Base-by-base conservation (phyloP, 2,113 vertebrate genomes). In the Embiotoca jacksoni region DNA sequence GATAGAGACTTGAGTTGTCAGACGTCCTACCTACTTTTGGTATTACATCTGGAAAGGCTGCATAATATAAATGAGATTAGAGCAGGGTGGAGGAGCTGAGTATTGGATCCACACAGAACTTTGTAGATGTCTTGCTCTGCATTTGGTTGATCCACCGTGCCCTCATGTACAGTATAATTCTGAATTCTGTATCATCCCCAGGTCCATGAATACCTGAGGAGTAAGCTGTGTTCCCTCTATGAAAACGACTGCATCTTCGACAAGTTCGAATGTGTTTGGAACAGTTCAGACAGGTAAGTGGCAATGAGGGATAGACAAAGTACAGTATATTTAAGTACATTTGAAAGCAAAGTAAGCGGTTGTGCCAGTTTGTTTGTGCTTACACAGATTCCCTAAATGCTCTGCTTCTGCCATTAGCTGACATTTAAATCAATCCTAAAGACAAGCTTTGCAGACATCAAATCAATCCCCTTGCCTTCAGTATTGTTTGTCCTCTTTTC, bases 181-280 rank as follows among this genome's bases (percentile, higher is more conserved):
- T 60, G 5, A 67, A 30, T 2, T 87, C 13, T 81, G 3, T 41
- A n/a, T 50, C 54, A n/a, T 73, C 13, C 32, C 47, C 83, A 95
- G 94, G 94, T 95, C 69, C 94, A 95, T 16, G 94, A 95, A 59
- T 95, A 95, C 72, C 88, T 95, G 31, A 90, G 94, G 79, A 95
- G 93, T 82, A 95, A 94, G 80, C 93, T 95, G 78, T 95, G 94
- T 58, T 94, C 94, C 8, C 91, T 95, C 32, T 95, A 95, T 58
- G 94, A 95, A 83, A 95, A 94, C 4, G 94, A 95, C 89, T 95
- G 94, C 83, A 95, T 95, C 88, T 95, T 95, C 37, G 94, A 95
- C 91, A 95, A 95, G 88, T 95, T 95, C 81, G 94, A 95, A 80
- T 95, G 94, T 60, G 94, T 94, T 30, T 95, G 94, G 94, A 95